Percentiles rank a stretch among this genome's conserved stretches.
phyloP scores from a whole-genome alignment of 2,888 invertebrate genomes.

The Caradrina clavipalpis region DNA sequence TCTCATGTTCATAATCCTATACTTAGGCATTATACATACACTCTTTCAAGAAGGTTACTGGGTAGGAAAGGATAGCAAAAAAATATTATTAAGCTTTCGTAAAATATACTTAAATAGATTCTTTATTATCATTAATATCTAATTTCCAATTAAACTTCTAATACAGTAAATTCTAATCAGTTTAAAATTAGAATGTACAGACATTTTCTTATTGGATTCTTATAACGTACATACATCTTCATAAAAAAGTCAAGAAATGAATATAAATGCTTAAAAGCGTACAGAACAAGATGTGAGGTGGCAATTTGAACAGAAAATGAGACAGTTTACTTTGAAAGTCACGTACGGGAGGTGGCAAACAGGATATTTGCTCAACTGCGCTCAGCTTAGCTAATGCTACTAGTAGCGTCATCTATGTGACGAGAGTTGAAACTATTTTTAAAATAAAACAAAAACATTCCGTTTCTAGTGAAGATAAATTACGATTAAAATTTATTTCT shows the following conservation, averaged over 20 bases:
- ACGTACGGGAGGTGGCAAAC: conserved; percentile 77
- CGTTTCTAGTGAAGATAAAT: not conserved
- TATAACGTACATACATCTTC: conserved; percentile 80
- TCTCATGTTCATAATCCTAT: too few relatives aligned
- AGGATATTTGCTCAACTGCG: conserved; percentile 56
- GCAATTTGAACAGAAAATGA: conserved; percentile 87
- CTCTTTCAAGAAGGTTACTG: too few relatives aligned
- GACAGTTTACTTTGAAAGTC: conserved; percentile 85
- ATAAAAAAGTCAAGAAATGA: conserved; percentile 82
- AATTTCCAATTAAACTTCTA: conserved; percentile 26
- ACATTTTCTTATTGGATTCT: conserved; percentile 78
- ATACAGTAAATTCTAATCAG: conserved; percentile 66
- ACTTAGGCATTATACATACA: too few relatives aligned
- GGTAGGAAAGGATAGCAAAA: too few relatives aligned
- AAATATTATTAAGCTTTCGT: too few relatives aligned
- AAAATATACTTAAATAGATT: not conserved
- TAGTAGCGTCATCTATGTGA: conserved; percentile 76
- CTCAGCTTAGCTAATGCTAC: conserved; percentile 48
- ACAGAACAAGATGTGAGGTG: conserved; percentile 85
- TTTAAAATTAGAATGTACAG: conserved; percentile 64
- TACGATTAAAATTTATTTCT: not conserved
- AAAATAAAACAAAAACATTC: not conserved
- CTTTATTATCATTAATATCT: conserved; percentile 6
- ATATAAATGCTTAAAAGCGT: conserved; percentile 83
- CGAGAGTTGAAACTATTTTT: not conserved